Evolutionary conservation across 2,888 invertebrate species (phyloP).

Genomic region (Drosophila buzzatii): DNA sequence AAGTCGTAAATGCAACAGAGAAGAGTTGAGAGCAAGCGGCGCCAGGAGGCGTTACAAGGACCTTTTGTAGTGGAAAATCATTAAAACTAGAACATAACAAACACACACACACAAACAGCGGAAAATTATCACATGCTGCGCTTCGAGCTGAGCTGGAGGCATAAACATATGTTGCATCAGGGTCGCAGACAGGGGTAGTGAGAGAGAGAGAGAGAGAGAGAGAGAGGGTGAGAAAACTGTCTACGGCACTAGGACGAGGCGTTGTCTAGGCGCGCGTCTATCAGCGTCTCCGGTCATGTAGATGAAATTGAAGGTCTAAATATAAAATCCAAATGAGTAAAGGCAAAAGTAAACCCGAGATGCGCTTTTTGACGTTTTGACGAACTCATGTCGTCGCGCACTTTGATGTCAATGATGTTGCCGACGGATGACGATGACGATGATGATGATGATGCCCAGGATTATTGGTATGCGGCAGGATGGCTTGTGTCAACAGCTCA

Average conservation of each 20-base stretch:
- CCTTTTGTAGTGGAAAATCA: constrained; percentile 72
- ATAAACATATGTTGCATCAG: constrained; percentile 62
- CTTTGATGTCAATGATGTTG: constrained; percentile 57
- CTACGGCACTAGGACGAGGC: background rate
- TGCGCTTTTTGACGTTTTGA: constrained; percentile 60
- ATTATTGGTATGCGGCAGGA: constrained; percentile 45
- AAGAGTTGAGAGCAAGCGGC: constrained; percentile 58
- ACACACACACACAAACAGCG: constrained; percentile 27
- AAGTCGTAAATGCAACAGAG: constrained; percentile 28
- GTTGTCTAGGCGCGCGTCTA: constrained; percentile 46
- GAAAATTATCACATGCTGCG: constrained; percentile 58
- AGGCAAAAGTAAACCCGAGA: constrained; percentile 31
- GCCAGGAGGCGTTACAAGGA: constrained; percentile 74
- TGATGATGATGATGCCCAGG: constrained; percentile 41
- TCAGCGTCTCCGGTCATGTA: constrained; percentile 44
- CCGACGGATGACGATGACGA: constrained; percentile 25
- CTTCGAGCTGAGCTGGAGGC: constrained; percentile 49
- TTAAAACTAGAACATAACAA: constrained; percentile 74
- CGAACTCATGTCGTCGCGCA: constrained; percentile 67
- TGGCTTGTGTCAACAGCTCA: constrained; percentile 33
- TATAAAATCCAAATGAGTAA: constrained; percentile 40
- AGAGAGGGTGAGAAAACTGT: constrained; percentile 5
- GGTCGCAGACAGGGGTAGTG: constrained; percentile 20
- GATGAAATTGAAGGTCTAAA: constrained; percentile 64
- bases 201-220: background rate